A percentile compares a stretch with the other conserved stretches of the same genome.
Evolutionary conservation across 2,888 invertebrate species (phyloP).

Genomic region (Leptura quadrifasciata): DNA sequence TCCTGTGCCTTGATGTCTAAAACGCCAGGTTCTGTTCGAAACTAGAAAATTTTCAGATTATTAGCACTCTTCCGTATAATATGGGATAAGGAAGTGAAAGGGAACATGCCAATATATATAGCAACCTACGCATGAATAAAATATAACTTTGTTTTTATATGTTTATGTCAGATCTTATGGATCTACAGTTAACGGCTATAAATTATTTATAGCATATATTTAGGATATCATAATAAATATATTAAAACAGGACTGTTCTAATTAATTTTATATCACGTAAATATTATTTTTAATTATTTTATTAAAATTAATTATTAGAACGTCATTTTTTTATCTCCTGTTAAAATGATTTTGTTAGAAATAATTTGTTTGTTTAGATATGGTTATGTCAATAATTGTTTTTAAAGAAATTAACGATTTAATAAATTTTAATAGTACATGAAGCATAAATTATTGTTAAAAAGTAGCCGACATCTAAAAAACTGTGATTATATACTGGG

Average conservation of each 20-base stretch:
- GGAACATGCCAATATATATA: slow-evolving; percentile 3
- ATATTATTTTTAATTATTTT: background rate
- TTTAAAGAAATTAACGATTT: too few relatives aligned
- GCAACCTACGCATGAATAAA: slow-evolving; percentile 3
- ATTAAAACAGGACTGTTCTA: background rate
- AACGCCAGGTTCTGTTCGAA: background rate
- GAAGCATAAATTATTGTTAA: too few relatives aligned
- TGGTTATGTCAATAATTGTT: too few relatives aligned
- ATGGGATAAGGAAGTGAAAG: slow-evolving; percentile 1
- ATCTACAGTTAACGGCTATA: background rate
- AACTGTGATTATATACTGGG: too few relatives aligned
- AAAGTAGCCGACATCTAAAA: too few relatives aligned
- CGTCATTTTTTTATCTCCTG: background rate
- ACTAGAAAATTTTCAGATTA: background rate
- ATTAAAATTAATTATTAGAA: background rate
- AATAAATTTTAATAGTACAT: too few relatives aligned
- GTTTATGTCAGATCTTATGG: background rate
- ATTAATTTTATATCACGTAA: background rate
- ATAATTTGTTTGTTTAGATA: too few relatives aligned
- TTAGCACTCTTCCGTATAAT: background rate
- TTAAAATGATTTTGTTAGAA: too few relatives aligned
- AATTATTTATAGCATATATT: slow-evolving; percentile 2
- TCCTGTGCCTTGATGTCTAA: background rate
- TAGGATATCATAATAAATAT: slow-evolving; percentile 4
- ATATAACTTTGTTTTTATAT: background rate